Conservation (phyloP, 1,140 invertebrate genomes). For the Macrocentrus cingulum region DNA sequence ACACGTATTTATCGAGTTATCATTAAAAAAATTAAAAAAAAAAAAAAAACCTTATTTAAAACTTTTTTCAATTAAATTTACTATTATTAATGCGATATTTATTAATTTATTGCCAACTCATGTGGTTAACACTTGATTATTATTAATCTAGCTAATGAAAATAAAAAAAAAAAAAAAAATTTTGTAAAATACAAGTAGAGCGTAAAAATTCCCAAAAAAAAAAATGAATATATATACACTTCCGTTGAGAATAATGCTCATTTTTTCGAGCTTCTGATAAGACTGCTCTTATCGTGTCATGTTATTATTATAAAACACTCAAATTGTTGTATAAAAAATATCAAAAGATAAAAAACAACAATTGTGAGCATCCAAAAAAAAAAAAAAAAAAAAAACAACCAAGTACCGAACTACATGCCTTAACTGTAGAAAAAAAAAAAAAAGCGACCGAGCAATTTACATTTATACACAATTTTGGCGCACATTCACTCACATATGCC, state of each 20-base stretch:
- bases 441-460: background rate
- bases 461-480: background rate
- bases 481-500: slow-evolving; percentile 4
- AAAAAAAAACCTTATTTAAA: too few relatives aligned
- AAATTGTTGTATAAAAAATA: background rate
- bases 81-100: too few relatives aligned
- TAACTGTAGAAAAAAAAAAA: background rate
- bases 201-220: background rate
- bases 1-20: too few relatives aligned
- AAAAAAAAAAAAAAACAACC: too few relatives aligned
- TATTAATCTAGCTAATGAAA: too few relatives aligned
- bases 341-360: background rate
- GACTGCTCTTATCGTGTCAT: background rate
- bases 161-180: too few relatives aligned
- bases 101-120: too few relatives aligned
- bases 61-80: too few relatives aligned
- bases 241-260: background rate
- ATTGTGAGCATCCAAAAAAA: background rate
- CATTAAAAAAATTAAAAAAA: too few relatives aligned
- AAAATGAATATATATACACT: background rate
- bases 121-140: too few relatives aligned
- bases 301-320: background rate
- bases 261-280: background rate
- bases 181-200: too few relatives aligned
- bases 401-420: slow-evolving; percentile 7